These are phyloP conservation scores for Acomys russatus DNA, from an alignment of 2,797 vertebrate genomes.

Conservation along the genomic window DNA sequence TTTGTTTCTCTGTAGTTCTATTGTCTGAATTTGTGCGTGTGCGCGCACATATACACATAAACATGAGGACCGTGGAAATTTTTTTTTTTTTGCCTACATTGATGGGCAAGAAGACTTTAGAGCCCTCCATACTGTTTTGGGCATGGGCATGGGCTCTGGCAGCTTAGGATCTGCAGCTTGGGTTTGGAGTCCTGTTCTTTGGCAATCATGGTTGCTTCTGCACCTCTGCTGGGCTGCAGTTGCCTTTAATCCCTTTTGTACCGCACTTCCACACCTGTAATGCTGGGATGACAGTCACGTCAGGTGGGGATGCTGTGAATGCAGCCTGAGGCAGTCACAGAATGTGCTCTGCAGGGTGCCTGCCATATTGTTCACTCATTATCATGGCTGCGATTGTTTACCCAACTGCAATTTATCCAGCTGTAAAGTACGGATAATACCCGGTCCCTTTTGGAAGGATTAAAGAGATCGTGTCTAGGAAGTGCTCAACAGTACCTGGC, in stretches of 20 bases:
- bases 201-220: neutral
- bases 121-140: neutral
- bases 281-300: neutral
- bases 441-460: neutral
- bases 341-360: neutral
- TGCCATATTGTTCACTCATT: neutral
- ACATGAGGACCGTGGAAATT: neutral
- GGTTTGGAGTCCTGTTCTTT: neutral
- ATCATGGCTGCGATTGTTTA: neutral
- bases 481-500: slow-evolving; percentile 1
- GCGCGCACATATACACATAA: no score
- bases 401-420: neutral
- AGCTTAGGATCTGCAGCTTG: neutral
- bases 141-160: neutral
- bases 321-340: neutral
- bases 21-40: neutral
- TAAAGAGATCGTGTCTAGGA: neutral
- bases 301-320: neutral
- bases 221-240: neutral
- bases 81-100: neutral
- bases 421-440: neutral
- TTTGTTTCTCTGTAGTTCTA: slow-evolving; percentile 30
- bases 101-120: neutral
- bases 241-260: neutral
- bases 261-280: neutral